Conservation (phyloP, 2,797 vertebrate genomes). For the Gobionotothen gibberifrons region DNA sequence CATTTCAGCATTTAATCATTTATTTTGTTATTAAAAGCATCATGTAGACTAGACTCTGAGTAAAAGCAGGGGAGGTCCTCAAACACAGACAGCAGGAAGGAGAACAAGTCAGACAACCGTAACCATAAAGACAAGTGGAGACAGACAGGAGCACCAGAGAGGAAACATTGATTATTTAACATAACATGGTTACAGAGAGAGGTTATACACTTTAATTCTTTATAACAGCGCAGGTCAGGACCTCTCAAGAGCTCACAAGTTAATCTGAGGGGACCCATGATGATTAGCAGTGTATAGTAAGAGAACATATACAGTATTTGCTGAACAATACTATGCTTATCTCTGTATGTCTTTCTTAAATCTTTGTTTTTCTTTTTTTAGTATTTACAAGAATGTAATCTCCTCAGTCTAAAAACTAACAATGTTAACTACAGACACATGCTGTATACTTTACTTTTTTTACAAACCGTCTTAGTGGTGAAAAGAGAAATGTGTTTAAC, state of each 20-base stretch:
- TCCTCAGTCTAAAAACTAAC: neutral
- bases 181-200: slow-evolving; percentile 17
- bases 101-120: slow-evolving; percentile 43
- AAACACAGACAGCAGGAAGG: slow-evolving; percentile 36
- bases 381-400: neutral
- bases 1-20: neutral
- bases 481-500: neutral
- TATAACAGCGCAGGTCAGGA: neutral
- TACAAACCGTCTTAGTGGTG: neutral
- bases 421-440: neutral
- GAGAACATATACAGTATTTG: too few species aligned
- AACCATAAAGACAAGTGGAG: slow-evolving; percentile 48
- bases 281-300: neutral
- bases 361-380: neutral
- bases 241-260: neutral
- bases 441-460: neutral
- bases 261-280: neutral
- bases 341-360: too few species aligned
- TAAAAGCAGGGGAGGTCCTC: slow-evolving; percentile 28
- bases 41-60: slow-evolving; percentile 8
- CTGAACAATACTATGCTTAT: too few species aligned
- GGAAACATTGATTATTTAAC: slow-evolving; percentile 26
- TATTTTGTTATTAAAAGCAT: neutral
- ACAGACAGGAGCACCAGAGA: slow-evolving; percentile 31
- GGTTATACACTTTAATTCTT: neutral